A percentile compares a stretch with the other conserved stretches of the same genome.
phyloP scores from a whole-genome alignment of 2,797 vertebrate genomes.

The Staurois parvus region DNA sequence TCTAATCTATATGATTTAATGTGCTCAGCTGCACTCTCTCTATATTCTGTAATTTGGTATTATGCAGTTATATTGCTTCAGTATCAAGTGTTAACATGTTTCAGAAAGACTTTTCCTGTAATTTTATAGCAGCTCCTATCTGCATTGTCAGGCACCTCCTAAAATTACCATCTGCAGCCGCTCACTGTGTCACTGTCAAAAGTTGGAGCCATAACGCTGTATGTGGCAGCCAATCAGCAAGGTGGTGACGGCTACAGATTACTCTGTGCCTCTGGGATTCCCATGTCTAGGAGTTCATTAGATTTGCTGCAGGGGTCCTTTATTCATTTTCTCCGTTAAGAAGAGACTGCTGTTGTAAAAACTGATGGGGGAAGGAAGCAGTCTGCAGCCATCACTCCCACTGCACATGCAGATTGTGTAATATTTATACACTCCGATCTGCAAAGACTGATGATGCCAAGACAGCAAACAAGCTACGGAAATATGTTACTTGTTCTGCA shows the following conservation, averaged over 20 bases:
- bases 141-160: neutral
- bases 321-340: constrained; percentile 34
- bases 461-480: neutral
- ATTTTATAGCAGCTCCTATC: neutral
- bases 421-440: constrained; percentile 31
- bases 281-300: constrained; percentile 49
- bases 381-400: constrained; percentile 4
- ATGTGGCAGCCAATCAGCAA: constrained; percentile 27
- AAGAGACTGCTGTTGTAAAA: constrained; percentile 8
- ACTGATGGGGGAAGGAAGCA: neutral
- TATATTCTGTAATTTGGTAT: neutral
- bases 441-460: constrained; percentile 23
- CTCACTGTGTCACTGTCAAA: constrained; percentile 4
- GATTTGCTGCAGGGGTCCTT: constrained; percentile 41
- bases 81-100: neutral
- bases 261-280: constrained; percentile 25
- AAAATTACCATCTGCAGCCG: constrained; percentile 5
- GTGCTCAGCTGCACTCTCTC: neutral
- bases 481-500: constrained; percentile 2
- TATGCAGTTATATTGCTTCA: neutral
- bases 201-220: neutral
- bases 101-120: neutral
- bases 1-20: too few species aligned
- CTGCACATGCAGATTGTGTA: constrained; percentile 15
- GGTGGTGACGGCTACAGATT: constrained; percentile 40